phyloP scores from a whole-genome alignment of 2,888 invertebrate genomes.

The Phlogophora meticulosa region DNA sequence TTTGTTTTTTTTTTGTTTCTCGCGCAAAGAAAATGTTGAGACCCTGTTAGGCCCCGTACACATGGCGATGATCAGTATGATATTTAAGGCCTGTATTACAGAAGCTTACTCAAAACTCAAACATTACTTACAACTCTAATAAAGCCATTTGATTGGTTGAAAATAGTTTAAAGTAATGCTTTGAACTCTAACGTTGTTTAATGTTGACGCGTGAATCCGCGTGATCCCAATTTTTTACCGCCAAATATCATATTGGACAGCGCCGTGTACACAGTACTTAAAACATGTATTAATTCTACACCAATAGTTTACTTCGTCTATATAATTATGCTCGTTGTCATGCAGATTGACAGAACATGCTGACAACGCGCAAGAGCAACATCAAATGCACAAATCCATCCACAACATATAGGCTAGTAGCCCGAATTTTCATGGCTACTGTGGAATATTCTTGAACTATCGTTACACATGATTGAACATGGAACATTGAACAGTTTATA shows the following conservation, averaged over 20 bases:
- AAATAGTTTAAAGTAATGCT: too few relatives aligned
- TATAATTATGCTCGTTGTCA: constrained; percentile 82
- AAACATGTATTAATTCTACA: constrained; percentile 44
- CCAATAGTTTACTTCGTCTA: constrained; percentile 38
- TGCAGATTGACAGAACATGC: constrained; percentile 85
- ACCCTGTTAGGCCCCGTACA: constrained; percentile 23
- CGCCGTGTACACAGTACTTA: too few relatives aligned
- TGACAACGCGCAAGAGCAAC: constrained; percentile 83
- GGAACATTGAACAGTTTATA: constrained; percentile 26
- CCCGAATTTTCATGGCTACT: constrained; percentile 11
- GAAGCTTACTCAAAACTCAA: too few relatives aligned
- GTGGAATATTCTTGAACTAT: constrained; percentile 37
- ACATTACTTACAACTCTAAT: too few relatives aligned
- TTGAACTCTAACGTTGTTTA: too few relatives aligned
- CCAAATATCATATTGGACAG: too few relatives aligned
- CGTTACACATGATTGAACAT: constrained; percentile 23
- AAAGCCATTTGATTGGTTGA: too few relatives aligned
- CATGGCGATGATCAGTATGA: too few relatives aligned
- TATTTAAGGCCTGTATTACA: too few relatives aligned
- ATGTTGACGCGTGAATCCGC: too few relatives aligned
- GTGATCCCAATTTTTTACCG: too few relatives aligned
- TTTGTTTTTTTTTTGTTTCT: constrained; percentile 43
- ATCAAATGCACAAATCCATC: constrained; percentile 68
- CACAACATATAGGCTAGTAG: constrained; percentile 64
- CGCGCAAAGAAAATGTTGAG: constrained; percentile 32